Base-by-base conservation (phyloP, 92 coral and sea anemone genomes). In the Ricordea florida region DNA sequence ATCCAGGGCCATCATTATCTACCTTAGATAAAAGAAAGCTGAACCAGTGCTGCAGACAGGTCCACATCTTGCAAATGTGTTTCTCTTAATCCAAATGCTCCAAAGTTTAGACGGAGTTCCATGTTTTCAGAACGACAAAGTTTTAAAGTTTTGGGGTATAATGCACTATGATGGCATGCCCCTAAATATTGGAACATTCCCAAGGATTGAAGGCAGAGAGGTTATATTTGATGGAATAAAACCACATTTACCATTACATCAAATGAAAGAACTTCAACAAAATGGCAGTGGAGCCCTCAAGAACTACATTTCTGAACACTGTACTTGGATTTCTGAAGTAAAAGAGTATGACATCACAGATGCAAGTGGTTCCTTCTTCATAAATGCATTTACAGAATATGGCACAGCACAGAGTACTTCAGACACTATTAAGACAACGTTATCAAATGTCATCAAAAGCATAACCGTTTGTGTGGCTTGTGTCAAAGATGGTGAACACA, bases 141-240 rank as follows among this genome's bases (percentile, higher is more conserved):
- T 43, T 5, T 70, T 20, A 10, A 84, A 84, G 20, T 79, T 10
- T 40, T 44, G 84, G 1, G 23, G 66, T 10, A 33, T 62, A 2
- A 10, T 49, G 0, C 93, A 84, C 56, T 84, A 84, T 77, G 93
- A 88, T 70, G 86, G 86, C 1, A 83, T 83, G 90, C 93, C 86
- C 9, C 28, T 84, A 25, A 64, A 84, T 23, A 83, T 83, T 55
- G 93, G 78, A 10, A 71, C 93, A 5, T 87, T 87, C 33, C 86
- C 89, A 8, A 57, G 87, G 28, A 62, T 58, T 22, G 78, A 89
- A 45, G 50, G 66, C 24, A 87, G 90, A 0, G 70, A 64, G 41
- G 73, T 68, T 0, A 3, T 89, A 10, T 84, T 84, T 65, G 93
- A 85, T 79, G 87, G 93, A 0, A 25, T 84, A 4, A 3, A 13